Base-by-base conservation (phyloP, 2,888 invertebrate species). In the Nephrotoma guestfalica region DNA sequence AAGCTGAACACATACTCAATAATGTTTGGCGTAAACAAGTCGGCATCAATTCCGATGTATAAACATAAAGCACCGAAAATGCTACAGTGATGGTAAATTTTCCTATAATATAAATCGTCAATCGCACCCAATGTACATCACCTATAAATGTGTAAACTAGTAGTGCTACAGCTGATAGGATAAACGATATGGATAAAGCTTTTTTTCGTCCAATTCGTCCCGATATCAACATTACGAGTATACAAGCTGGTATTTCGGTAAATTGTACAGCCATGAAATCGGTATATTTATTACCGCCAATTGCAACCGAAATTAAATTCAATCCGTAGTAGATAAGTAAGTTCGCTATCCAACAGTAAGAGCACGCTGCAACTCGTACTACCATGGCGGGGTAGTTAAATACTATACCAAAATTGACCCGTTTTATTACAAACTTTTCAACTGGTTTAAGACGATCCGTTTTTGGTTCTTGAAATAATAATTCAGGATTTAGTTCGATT, bases 261-360 rank as follows among this genome's bases (percentile, higher is more conserved):
- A 87, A 18, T 13, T 86, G 86, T 6, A 87, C 86, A 15, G 87
- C 83, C 86, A 95, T 94, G 89, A 95, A 96, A 91, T 95, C 96
- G 13, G 94, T 89, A 90, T 95, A 95, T 88, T 93, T 93, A 90
- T 95, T 94, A 2, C 95, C 95, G 7, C 93, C 87, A 71, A 96
- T 91, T 0, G 94, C 93, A 6, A 95, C 95, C 0, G 95, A 94
- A 90, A 95, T 95, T 86, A 96, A 92, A 0, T 95, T 94, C 84
- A 96, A 90, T 0, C 96, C 96, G 89, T 95, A 96, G 90, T 95
- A 96, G 30, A 95, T 94, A 88, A 96, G 95, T 0, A 95, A 94
- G 88, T 94, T 94, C 0, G 95, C 94, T 11, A 95, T 93, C 95
- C 95, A 95, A 92, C 95, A 95, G 88, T 95, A 93, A 42, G 94